These are phyloP conservation scores for Cephus nigrinus DNA, from an alignment of 2,888 invertebrate genomes.

Conservation along the genomic window DNA sequence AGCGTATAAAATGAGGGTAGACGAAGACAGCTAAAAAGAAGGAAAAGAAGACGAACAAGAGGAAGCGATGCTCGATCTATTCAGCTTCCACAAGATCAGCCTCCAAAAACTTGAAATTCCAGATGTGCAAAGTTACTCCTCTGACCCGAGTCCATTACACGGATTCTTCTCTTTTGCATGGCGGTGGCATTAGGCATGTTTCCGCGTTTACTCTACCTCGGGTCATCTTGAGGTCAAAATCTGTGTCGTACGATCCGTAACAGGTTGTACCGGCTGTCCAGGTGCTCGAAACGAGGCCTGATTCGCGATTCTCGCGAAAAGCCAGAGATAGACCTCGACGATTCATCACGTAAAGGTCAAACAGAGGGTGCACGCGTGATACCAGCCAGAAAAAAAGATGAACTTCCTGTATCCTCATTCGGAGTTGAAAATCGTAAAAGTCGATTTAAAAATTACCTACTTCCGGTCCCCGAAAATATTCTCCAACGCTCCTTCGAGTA, in stretches of 20 bases:
- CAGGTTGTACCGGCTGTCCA: constrained; percentile 56
- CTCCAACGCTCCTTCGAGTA: not conserved
- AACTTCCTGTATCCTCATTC: not conserved
- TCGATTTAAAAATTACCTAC: not conserved
- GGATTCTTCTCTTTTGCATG: constrained; percentile 13
- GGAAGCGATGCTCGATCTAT: not conserved
- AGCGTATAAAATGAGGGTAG: not conserved
- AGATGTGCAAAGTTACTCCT: constrained; percentile 15
- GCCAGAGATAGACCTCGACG: not conserved
- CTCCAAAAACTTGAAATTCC: constrained; percentile 27
- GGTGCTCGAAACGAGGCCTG: constrained; percentile 26
- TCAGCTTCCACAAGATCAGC: not conserved
- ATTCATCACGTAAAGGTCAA: not conserved
- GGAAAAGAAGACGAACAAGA: not conserved
- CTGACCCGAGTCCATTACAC: constrained; percentile 37
- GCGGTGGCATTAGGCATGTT: constrained; percentile 18
- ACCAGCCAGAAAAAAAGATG: not conserved
- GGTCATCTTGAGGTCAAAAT: constrained; percentile 59
- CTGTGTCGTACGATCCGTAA: constrained; percentile 50
- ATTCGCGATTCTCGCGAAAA: not conserved
- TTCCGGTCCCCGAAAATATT: not conserved
- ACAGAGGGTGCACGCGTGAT: not conserved
- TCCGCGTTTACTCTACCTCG: constrained; percentile 21
- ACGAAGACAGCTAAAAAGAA: not conserved
- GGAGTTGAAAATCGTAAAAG: not conserved